Conservation (phyloP, 2,113 vertebrate genomes). For the Lota lota region DNA sequence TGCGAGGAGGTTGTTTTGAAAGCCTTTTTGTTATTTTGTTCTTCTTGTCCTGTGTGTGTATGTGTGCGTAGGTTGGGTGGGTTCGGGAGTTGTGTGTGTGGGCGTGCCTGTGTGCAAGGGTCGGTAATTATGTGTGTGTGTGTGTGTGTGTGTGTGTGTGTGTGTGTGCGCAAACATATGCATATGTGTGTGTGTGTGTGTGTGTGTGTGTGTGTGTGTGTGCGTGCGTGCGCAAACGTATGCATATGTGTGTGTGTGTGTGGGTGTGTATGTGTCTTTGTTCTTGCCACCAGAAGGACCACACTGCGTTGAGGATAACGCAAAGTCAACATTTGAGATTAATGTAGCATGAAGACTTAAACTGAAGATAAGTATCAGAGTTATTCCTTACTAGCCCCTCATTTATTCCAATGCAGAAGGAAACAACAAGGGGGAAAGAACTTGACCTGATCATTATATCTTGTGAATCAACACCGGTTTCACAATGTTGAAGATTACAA, state of each 20-base stretch:
- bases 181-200: background rate
- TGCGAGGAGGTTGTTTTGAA: no score
- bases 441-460: background rate
- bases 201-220: constrained; percentile 1
- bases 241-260: background rate
- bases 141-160: no score
- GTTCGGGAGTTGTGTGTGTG: no score
- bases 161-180: no score
- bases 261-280: background rate
- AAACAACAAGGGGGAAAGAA: background rate
- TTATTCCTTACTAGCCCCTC: background rate
- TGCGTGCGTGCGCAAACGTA: no score
- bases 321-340: background rate
- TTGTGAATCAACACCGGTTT: background rate
- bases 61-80: no score
- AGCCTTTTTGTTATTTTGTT: no score
- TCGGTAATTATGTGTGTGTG: no score
- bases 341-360: background rate
- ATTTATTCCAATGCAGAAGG: background rate
- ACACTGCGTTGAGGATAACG: background rate
- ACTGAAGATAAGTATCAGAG: background rate
- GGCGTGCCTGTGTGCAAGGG: no score
- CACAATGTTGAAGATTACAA: background rate
- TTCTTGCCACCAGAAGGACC: background rate
- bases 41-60: no score